Evolutionary conservation across 2,113 vertebrate species (phyloP).

Genomic region (Fulica atra): DNA sequence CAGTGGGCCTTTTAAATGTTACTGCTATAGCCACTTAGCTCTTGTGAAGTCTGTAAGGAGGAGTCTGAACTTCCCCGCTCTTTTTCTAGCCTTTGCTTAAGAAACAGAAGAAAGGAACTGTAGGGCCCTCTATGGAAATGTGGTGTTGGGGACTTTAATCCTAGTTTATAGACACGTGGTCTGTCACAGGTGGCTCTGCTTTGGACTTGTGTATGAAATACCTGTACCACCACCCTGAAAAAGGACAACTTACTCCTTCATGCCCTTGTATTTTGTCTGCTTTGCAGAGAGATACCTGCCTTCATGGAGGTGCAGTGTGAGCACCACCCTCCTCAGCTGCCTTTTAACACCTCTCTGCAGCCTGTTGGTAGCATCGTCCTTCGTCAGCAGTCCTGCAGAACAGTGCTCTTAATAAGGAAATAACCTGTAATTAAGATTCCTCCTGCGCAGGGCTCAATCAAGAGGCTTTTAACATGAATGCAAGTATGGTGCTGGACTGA

Average conservation of each 20-base stretch:
- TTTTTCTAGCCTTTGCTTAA: neutral
- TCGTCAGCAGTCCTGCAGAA: neutral
- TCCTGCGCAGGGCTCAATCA: neutral
- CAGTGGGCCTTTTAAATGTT: neutral
- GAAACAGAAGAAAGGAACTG: neutral
- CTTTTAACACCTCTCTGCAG: neutral
- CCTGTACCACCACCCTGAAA: neutral
- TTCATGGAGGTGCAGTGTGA: neutral
- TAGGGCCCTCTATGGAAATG: neutral
- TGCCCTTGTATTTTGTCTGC: neutral
- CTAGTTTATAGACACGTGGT: accelerated
- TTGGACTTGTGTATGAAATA: neutral
- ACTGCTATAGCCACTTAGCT: neutral
- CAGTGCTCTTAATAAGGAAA: neutral
- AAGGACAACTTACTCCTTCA: neutral
- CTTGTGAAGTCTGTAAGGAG: neutral
- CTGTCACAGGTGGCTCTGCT: neutral
- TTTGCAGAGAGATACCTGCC: neutral
- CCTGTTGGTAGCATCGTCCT: accelerated
- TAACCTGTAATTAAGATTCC: neutral
- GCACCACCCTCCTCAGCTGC: neutral
- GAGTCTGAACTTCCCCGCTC: neutral
- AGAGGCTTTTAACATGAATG: neutral
- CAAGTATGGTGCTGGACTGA: neutral
- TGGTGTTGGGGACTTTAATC: neutral